Evolutionary conservation across 2,797 vertebrate species (phyloP).

Genomic region (Aplochiton taeniatus): DNA sequence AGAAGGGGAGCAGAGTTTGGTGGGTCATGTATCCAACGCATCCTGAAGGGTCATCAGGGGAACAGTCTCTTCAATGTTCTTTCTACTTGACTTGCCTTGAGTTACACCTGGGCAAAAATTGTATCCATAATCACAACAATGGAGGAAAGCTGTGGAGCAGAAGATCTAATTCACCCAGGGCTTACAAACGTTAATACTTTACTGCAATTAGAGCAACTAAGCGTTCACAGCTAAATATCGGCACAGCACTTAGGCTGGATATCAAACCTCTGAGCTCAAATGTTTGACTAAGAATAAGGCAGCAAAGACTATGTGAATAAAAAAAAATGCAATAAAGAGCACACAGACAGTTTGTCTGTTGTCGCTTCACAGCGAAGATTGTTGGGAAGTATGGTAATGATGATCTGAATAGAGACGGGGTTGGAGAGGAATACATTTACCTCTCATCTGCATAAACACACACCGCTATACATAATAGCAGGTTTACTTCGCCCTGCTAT

Average conservation of each 20-base stretch:
- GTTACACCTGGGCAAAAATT: slow-evolving; percentile 11
- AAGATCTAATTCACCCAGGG: not conserved
- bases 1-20: slow-evolving; percentile 5
- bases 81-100: slow-evolving; percentile 18
- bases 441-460: slow-evolving; percentile 67
- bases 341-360: not conserved
- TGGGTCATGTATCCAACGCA: slow-evolving; percentile 14
- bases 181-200: slow-evolving; percentile 30
- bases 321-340: slow-evolving; percentile 30
- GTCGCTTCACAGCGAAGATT: slow-evolving; percentile 43
- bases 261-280: too few species aligned
- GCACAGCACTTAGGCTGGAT: too few species aligned
- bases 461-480: slow-evolving; percentile 41
- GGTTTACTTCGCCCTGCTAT: too few species aligned
- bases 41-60: slow-evolving; percentile 19
- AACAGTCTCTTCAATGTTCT: slow-evolving; percentile 20
- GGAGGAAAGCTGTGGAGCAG: not conserved
- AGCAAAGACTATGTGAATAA: not conserved
- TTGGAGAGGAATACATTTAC: slow-evolving; percentile 69
- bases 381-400: slow-evolving; percentile 69
- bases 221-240: slow-evolving; percentile 1
- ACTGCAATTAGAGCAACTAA: slow-evolving; percentile 46
- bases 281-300: too few species aligned
- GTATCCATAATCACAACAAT: slow-evolving; percentile 15
- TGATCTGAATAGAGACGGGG: slow-evolving; percentile 68